Evolutionary conservation across 2,797 vertebrate genomes (phyloP), one percentile per base, ranked within the genome.

Genomic region (Spheniscus humboldti): DNA sequence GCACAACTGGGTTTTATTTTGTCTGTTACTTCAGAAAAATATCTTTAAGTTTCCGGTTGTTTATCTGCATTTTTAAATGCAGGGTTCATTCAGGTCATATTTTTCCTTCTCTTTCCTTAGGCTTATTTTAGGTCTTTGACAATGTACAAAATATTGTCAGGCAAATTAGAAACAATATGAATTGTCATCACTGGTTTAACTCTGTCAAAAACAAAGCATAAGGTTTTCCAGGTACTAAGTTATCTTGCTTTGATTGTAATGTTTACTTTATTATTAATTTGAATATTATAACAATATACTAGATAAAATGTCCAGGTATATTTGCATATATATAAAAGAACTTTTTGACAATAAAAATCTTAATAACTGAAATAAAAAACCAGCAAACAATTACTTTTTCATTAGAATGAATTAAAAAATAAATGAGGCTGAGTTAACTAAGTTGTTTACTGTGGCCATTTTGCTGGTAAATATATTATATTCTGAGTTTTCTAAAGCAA

Each of bases 391-490:
- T 90, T 89, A 80, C 24, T 43, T 94, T 86, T 96, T 77, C 56
- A 77, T 94, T 86, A 45, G 84, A 74, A 74, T 69, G 30, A 94
- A 85, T 71, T 86, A 55, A 47, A 86, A 94, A 66, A 80, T 79
- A 95, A 84, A 77, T 60, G 73, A 90, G 71, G 18, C 66, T 79
- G 78, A 86, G 66, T 91, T 96, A 94, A 86, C 73, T 84, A 69
- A 86, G 71, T 45, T 62, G 72, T 60, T 94, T 59, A 64, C 39
- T 93, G 67, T 90, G 53, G 43, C 30, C 25, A 31, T 87, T 86
- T 92, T 91, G 45, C 84, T 77, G 69, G 64, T 56, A 82, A 67
- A 94, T 90, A 13, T 35, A 33, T 84, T 81, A 7, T 22, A 35
- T 82, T 85, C 45, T 60, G 45, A 62, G 11, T 71, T 92, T 92